Percentiles rank a stretch among this genome's conserved stretches.
These are phyloP conservation scores for Brachionichthys hirsutus DNA, from an alignment of 2,113 vertebrate species.

Conservation along the genomic window DNA sequence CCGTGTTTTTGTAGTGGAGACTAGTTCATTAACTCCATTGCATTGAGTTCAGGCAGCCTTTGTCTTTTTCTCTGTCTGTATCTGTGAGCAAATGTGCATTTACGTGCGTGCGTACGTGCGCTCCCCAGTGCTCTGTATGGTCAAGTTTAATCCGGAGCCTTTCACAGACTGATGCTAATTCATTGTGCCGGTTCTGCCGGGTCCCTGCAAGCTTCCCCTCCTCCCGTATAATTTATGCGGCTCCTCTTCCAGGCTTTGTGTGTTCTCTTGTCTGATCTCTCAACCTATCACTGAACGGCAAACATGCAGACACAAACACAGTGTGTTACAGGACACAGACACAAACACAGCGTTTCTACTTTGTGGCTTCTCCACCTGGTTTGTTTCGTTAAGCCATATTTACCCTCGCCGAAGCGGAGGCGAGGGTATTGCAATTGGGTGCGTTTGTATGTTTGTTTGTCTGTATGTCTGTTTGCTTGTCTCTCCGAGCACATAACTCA, in stretches of 20 bases:
- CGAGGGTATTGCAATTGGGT: too few species aligned
- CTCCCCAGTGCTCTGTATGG: conserved; percentile 1
- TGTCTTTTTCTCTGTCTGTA: conserved; percentile 14
- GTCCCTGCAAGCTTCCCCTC: conserved; percentile 13
- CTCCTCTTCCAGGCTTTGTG: conserved; percentile 23
- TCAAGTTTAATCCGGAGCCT: conserved; percentile 26
- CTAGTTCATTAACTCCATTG: not conserved
- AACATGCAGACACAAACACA: conserved; percentile 52
- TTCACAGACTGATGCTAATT: conserved; percentile 31
- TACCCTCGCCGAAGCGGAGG: too few species aligned
- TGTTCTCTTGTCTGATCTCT: conserved; percentile 1
- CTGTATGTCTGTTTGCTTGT: too few species aligned
- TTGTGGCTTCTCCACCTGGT: too few species aligned
- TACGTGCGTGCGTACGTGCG: conserved; percentile 5
- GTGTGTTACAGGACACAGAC: conserved; percentile 24
- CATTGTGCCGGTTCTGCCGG: conserved; percentile 16
- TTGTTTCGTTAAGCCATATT: too few species aligned
- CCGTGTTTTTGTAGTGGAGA: conserved; percentile 8
- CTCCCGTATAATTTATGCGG: conserved; percentile 26
- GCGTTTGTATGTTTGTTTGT: too few species aligned
- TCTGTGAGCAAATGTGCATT: not conserved
- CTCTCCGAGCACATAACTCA: too few species aligned
- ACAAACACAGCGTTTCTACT: conserved; percentile 18
- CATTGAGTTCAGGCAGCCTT: conserved; percentile 9
- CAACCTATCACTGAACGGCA: conserved; percentile 10